Base-by-base conservation (phyloP, 1,140 invertebrate genomes). In the Monochamus saltuarius region DNA sequence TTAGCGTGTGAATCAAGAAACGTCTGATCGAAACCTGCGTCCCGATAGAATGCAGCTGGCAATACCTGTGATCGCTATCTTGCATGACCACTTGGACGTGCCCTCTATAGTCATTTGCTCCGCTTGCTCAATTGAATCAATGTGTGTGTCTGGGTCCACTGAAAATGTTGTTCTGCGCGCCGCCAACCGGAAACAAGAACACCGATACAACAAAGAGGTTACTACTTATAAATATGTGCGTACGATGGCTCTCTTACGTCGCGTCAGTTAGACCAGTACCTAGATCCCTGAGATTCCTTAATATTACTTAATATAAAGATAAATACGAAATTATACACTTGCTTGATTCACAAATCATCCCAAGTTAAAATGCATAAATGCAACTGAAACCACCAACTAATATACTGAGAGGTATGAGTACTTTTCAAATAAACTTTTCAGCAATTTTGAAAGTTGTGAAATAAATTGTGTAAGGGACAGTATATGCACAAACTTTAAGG, bases 41-140 rank as follows among this genome's bases (percentile, higher is more conserved):
- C 73, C 74, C 68, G 63, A 71, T 75, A 75, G 74, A 77, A 75
- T 75, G 74, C 74, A 77, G 75, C 75, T 73, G 65, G 64, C 71
- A 75, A 76, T 74, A 96, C 94, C 94, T 94, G 94, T 97, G 77
- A 97, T 94, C 77, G 94, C 94, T 84, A 99, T 96, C 89, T 99
- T 99, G 86, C 95, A 97, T 80, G 95, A 98, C 97, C 97, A 99
- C 85, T 99, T 99, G 77, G 95, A 98, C 74, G 95, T 99, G 80
- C 97, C 97, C 84, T 99, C 97, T 78, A 99, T 90, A 82, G 98
- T 97, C 81, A 91, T 89, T 82, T 90, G 87, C 84, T 99, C 95
- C 70, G 96, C 95, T 81, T 95, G 91, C 84, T 98, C 95, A 82
- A 98, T 89, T 81, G 94, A 94, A 85, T 98, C 96, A 84, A 95